Evolutionary conservation across 2,113 vertebrate genomes (phyloP).

Genomic region (Psettodes erumei): DNA sequence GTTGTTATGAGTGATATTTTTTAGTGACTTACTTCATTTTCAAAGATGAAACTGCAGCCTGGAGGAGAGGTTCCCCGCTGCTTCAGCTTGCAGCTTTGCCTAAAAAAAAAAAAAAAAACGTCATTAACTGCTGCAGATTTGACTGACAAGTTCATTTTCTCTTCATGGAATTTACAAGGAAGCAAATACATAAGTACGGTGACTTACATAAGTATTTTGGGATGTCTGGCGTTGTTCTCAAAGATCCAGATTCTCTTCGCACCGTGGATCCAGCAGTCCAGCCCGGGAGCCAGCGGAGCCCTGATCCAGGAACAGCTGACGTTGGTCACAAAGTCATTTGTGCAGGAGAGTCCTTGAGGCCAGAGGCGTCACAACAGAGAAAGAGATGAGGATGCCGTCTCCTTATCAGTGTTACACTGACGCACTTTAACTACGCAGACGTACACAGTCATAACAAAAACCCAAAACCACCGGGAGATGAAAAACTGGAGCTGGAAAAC

Average conservation of each 20-base stretch:
- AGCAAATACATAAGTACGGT: not conserved
- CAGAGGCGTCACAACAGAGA: conserved; percentile 8
- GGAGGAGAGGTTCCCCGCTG: not conserved
- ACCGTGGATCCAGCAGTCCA: conserved; percentile 54
- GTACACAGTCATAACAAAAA: no score
- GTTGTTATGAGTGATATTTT: not conserved
- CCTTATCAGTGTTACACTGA: not conserved
- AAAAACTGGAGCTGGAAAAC: no score
- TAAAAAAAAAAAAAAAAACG: conserved; percentile 15
- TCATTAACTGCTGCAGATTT: not conserved
- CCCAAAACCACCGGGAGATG: no score
- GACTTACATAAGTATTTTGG: not conserved
- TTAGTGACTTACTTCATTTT: conserved; percentile 46
- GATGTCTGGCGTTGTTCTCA: rapidly evolving
- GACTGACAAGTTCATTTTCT: not conserved
- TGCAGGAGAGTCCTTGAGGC: conserved; percentile 64
- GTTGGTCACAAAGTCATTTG: conserved; percentile 70
- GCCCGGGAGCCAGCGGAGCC: not conserved
- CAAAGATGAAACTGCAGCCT: conserved; percentile 73
- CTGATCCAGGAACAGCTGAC: conserved; percentile 71
- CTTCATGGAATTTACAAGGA: not conserved
- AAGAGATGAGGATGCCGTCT: not conserved
- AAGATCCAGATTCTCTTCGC: rapidly evolving
- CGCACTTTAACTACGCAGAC: no score
- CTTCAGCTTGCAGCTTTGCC: conserved; percentile 64